phyloP scores from a whole-genome alignment of 1,140 invertebrate species.

The Stratiolaelaps scimitus region DNA sequence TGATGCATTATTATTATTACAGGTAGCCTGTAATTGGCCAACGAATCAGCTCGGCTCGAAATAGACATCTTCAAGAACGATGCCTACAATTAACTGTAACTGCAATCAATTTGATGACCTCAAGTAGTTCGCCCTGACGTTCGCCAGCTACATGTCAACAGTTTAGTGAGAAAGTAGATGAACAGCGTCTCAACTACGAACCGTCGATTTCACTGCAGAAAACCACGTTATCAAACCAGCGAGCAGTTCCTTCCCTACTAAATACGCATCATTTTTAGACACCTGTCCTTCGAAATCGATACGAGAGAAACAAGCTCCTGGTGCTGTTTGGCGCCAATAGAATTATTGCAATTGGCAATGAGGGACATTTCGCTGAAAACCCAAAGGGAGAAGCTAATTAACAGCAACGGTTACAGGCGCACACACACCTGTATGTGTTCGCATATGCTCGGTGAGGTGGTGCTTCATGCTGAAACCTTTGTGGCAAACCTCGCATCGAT shows the following conservation, averaged over 20 bases:
- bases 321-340: not conserved
- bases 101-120: no score
- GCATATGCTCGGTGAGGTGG: constrained; percentile 22
- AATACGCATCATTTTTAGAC: not conserved
- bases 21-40: no score
- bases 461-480: constrained; percentile 24
- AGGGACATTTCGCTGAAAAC: not conserved
- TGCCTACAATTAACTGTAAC: no score
- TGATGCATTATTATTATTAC: no score
- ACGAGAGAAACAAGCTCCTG: not conserved
- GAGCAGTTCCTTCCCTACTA: not conserved
- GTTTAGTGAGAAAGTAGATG: not conserved
- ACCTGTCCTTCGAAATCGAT: not conserved
- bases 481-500: constrained; percentile 10
- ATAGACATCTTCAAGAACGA: no score
- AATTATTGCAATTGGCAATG: not conserved
- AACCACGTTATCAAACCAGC: not conserved
- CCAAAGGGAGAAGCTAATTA: not conserved
- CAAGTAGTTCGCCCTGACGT: no score
- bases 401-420: not conserved
- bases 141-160: no score
- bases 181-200: not conserved
- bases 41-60: no score
- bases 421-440: constrained; percentile 16
- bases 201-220: not conserved